A percentile compares a stretch with the other conserved stretches of the same genome.
Evolutionary conservation across 2,113 vertebrate genomes (phyloP).

Genomic region (Dasyornis broadbenti): DNA sequence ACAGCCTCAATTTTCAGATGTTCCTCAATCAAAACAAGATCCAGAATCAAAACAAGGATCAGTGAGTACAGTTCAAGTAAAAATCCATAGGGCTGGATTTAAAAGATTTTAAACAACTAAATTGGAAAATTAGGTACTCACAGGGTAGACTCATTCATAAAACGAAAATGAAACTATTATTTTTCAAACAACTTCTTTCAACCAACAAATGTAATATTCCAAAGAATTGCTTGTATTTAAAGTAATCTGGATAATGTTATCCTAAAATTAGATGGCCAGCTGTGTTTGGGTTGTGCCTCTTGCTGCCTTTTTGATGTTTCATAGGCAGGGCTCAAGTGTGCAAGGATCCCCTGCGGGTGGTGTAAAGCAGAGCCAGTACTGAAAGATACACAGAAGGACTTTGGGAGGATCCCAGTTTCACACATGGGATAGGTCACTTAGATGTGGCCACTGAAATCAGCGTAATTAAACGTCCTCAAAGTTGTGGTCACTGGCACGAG

Average conservation of each 20-base stretch:
- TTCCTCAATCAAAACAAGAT: background rate
- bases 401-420: background rate
- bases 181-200: background rate
- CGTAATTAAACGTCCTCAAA: background rate
- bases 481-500: background rate
- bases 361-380: background rate
- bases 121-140: background rate
- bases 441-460: background rate
- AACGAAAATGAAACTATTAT: background rate
- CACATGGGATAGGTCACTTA: too few relatives aligned
- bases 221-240: background rate
- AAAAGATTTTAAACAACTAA: background rate
- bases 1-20: constrained; percentile 45
- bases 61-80: background rate
- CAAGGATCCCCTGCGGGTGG: background rate
- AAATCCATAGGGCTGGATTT: background rate
- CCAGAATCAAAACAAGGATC: background rate
- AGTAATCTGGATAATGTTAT: background rate
- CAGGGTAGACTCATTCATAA: background rate
- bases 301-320: background rate
- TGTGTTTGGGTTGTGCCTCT: background rate
- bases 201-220: background rate
- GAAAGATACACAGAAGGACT: background rate
- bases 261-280: background rate
- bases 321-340: background rate